Conservation (phyloP, 1,140 invertebrate genomes). For the Pogonognathellus flavescens region DNA sequence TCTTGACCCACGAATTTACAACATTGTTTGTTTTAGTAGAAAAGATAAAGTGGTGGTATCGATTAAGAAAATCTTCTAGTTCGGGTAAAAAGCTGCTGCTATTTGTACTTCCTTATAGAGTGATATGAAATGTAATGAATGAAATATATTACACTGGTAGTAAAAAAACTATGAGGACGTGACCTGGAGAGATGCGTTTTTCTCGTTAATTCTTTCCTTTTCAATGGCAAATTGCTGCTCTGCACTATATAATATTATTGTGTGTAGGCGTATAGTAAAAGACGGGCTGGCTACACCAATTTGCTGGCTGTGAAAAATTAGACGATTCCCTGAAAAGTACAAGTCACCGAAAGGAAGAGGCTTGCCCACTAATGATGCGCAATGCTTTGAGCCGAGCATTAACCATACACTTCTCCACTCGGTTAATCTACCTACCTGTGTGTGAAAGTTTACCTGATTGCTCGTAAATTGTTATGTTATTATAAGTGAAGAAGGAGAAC, state of each 20-base stretch:
- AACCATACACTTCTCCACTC: constrained; percentile 34
- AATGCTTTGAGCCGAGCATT: constrained; percentile 22
- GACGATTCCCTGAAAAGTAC: constrained; percentile 49
- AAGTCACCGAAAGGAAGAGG: constrained; percentile 52
- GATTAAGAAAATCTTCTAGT: no score
- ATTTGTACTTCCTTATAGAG: no score
- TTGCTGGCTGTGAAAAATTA: constrained; percentile 54
- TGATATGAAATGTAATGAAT: no score
- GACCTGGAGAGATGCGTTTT: constrained; percentile 7
- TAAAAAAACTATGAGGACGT: neutral
- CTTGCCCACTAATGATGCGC: constrained; percentile 51
- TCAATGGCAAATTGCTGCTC: neutral
- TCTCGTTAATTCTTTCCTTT: neutral
- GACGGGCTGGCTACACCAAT: constrained; percentile 15
- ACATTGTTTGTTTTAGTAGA: no score
- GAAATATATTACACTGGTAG: no score
- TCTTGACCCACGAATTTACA: no score
- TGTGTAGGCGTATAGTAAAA: constrained; percentile 36
- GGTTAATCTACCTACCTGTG: constrained; percentile 41
- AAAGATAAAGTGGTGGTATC: no score
- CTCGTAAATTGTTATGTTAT: constrained; percentile 33
- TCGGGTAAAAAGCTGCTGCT: no score
- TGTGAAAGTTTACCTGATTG: constrained; percentile 33
- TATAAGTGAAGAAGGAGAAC: no score
- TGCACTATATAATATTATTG: neutral